These are phyloP conservation scores for Acrobasis suavella DNA, from an alignment of 2,888 invertebrate genomes.

Conservation along the genomic window DNA sequence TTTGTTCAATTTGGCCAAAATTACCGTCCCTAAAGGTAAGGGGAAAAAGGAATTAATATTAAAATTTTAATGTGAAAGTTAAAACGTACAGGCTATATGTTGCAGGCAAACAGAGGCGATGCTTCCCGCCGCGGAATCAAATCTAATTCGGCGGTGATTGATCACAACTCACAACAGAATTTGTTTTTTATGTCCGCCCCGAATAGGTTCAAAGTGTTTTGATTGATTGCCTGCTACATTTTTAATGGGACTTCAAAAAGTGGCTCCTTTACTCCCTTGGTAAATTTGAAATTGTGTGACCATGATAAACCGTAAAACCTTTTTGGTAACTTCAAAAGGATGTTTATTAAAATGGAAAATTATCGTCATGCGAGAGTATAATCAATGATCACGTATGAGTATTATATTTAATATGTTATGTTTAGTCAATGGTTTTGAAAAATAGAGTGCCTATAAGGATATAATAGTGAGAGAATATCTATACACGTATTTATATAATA, in stretches of 20 bases:
- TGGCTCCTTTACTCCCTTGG: slow-evolving; percentile 8
- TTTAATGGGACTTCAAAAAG: slow-evolving; percentile 23
- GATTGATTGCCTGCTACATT: slow-evolving; percentile 25
- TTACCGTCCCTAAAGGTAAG: too few species aligned
- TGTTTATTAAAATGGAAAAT: background rate
- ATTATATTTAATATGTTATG: too few species aligned
- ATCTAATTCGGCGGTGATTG: slow-evolving; percentile 55
- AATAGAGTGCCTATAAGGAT: too few species aligned
- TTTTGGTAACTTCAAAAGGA: background rate
- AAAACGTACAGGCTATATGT: background rate
- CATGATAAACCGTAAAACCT: background rate
- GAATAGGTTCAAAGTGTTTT: slow-evolving; percentile 27
- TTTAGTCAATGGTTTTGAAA: too few species aligned
- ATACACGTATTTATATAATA: too few species aligned
- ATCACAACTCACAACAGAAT: slow-evolving; percentile 41
- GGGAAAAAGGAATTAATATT: too few species aligned
- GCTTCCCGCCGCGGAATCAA: slow-evolving; percentile 41
- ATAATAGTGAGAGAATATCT: too few species aligned
- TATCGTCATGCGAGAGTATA: too few species aligned
- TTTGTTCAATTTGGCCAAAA: too few species aligned
- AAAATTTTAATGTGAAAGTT: too few species aligned
- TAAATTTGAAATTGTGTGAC: slow-evolving; percentile 9
- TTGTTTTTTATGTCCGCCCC: slow-evolving; percentile 40
- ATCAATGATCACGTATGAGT: too few species aligned
- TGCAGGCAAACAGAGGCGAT: slow-evolving; percentile 20